phyloP scores from a whole-genome alignment of 1,140 invertebrate species.

The Tetraneura akinire region DNA sequence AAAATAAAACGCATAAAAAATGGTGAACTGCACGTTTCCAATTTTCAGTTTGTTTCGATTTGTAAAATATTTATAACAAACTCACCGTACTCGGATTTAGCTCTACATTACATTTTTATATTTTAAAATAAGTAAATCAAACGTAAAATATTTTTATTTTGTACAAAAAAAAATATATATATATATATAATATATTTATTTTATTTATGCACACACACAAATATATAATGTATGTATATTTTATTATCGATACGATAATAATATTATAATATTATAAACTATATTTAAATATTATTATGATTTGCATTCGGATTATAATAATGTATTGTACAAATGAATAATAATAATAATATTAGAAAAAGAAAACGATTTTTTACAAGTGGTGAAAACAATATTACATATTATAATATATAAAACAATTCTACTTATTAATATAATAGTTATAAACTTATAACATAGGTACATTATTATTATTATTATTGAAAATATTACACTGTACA shows the following conservation, averaged over 20 bases:
- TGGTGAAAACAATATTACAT: neutral
- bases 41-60: too few species aligned
- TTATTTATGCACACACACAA: neutral
- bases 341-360: neutral
- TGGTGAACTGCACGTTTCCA: too few species aligned
- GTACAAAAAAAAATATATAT: neutral
- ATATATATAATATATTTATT: neutral
- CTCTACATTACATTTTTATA: too few species aligned
- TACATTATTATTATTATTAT: too few species aligned
- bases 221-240: too few species aligned
- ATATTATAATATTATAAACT: constrained; percentile 4
- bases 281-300: constrained; percentile 6
- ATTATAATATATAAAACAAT: too few species aligned
- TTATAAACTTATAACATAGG: too few species aligned
- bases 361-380: neutral
- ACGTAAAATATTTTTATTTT: neutral
- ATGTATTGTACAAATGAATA: neutral
- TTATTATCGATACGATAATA: constrained; percentile 11
- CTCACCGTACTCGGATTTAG: too few species aligned
- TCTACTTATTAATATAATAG: too few species aligned
- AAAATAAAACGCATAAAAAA: too few species aligned
- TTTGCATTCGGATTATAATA: neutral
- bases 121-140: neutral
- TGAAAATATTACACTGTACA: too few species aligned
- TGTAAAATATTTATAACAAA: too few species aligned